Evolutionary conservation across 2,797 vertebrate species (phyloP), one percentile per base, ranked within the genome.

Genomic region (Melanogrammus aeglefinus): DNA sequence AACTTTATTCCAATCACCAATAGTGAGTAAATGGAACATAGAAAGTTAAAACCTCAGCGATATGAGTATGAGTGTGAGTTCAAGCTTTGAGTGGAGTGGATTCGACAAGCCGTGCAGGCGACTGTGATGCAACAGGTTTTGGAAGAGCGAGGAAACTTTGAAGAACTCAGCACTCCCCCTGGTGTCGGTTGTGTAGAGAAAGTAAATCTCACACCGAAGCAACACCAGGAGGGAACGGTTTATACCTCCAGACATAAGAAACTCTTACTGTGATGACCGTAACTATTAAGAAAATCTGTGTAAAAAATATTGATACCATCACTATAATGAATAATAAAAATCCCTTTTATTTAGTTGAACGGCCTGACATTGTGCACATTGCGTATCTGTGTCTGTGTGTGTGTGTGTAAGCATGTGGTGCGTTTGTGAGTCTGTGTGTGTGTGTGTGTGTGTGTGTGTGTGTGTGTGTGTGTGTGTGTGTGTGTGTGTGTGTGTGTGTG

Each of bases 141-240:
- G 39, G 47, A 36, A 39, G 70, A 69, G 71, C 78, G 29, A 77
- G 81, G 16, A 76, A 82, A 87, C 76, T 88, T 88, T 78, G 24
- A 27, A 82, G 74, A 88, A 84, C 76, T 73, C 74, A 87, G 77
- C 84, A 86, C 78, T 89, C 91, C 92, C 74, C 74, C 74, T 75
- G 44, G 74, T 75, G 74, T 70, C n/a, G 24, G 24, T 1, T 70
- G n/a, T 9, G 66, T 57, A 21, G 47, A 57, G 47, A 57, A 57
- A 21, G 18, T 6, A 6, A 18, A 21, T 18, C 16, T 6, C 18
- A 51, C 18, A 51, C 63, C 7, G 7, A 6, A 69, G 66, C 8
- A 27, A n/a, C 63, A 70, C 12, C 66, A 70, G 9, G 41, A 44
- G 41, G 13, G 10, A 57, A 6, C 18, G 2, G 41, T 44, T 3